phyloP scores from a whole-genome alignment of 2,888 invertebrate species.

The Polia nebulosa region DNA sequence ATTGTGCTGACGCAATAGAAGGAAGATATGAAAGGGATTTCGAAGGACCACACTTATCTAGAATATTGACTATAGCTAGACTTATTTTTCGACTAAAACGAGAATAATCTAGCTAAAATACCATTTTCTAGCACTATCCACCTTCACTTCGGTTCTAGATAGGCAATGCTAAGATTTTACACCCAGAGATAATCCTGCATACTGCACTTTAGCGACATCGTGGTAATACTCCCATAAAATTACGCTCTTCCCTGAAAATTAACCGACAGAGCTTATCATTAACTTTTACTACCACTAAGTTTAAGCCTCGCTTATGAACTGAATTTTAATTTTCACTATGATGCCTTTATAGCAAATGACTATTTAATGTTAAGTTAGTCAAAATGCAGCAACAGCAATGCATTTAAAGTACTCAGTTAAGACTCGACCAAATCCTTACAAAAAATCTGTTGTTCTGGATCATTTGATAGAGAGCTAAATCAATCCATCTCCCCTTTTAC shows the following conservation, averaged over 20 bases:
- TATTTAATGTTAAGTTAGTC: constrained; percentile 8
- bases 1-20: too few relatives aligned
- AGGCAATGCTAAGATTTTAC: constrained; percentile 41
- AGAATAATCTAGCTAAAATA: constrained; percentile 8
- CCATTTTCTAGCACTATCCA: constrained; percentile 20
- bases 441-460: not conserved
- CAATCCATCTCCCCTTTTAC: too few relatives aligned
- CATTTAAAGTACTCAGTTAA: constrained; percentile 4
- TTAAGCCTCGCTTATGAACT: constrained; percentile 38
- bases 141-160: constrained; percentile 3
- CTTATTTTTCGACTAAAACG: constrained; percentile 10
- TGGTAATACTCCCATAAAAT: constrained; percentile 37
- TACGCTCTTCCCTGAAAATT: constrained; percentile 32
- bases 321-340: constrained; percentile 28
- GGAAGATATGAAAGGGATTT: not conserved
- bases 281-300: constrained; percentile 46
- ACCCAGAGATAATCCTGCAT: constrained; percentile 34
- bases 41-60: too few relatives aligned
- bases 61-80: not conserved
- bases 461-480: not conserved
- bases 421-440: not conserved
- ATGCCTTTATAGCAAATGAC: constrained; percentile 5
- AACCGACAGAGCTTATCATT: constrained; percentile 26
- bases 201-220: constrained; percentile 32
- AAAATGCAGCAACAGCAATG: constrained; percentile 24